These are phyloP conservation scores for Lineus longissimus DNA, from an alignment of 1,140 invertebrate species.

Conservation along the genomic window DNA sequence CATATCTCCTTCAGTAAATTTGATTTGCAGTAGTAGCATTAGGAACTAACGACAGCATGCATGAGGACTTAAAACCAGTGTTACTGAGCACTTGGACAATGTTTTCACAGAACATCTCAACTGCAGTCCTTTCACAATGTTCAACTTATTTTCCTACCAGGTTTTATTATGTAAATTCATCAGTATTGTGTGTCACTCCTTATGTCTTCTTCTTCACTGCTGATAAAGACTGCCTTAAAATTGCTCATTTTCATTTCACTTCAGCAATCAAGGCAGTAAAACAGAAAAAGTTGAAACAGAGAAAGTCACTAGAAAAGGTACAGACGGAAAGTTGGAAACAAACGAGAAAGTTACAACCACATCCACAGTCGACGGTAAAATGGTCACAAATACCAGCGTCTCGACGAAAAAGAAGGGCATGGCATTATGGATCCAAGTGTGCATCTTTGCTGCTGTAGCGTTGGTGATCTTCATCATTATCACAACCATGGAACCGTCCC, in stretches of 20 bases:
- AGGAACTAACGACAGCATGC: too few relatives aligned
- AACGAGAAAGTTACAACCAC: background rate
- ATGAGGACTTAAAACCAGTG: too few relatives aligned
- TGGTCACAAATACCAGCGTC: background rate
- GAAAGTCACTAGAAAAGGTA: background rate
- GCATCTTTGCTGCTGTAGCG: background rate
- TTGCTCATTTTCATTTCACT: background rate
- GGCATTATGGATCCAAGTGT: background rate
- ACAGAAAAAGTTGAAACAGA: background rate
- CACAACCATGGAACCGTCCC: background rate
- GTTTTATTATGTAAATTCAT: too few relatives aligned
- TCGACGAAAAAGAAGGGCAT: background rate
- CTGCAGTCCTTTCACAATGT: too few relatives aligned
- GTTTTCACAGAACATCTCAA: too few relatives aligned
- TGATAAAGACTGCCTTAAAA: too few relatives aligned
- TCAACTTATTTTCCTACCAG: too few relatives aligned
- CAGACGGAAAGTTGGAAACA: background rate
- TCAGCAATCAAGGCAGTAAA: background rate
- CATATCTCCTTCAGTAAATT: too few relatives aligned
- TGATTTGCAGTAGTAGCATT: too few relatives aligned
- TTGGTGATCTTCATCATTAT: background rate
- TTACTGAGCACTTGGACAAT: too few relatives aligned
- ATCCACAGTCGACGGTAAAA: background rate
- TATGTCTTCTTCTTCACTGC: too few relatives aligned
- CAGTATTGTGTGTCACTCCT: too few relatives aligned